Percentiles rank a stretch among this genome's conserved stretches.
phyloP scores from a whole-genome alignment of 2,113 vertebrate genomes.

The Trinectes maculatus region DNA sequence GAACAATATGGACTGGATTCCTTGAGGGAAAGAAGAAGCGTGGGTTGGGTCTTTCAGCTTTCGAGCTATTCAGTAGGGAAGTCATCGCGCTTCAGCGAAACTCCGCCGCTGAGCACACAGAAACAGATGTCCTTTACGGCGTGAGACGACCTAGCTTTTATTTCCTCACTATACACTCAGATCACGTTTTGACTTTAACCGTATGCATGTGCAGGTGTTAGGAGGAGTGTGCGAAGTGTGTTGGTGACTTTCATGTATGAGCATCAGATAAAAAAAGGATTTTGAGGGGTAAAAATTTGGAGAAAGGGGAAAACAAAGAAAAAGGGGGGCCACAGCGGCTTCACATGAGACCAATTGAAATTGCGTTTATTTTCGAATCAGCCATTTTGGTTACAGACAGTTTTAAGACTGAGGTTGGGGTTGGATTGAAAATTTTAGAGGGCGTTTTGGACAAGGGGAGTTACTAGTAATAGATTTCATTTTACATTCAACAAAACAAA shows the following conservation, averaged over 20 bases:
- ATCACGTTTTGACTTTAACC: neutral
- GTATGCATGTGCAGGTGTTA: neutral
- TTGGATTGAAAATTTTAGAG: conserved; percentile 28
- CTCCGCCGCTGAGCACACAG: conserved; percentile 38
- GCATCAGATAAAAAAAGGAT: conserved; percentile 69
- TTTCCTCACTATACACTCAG: conserved; percentile 10
- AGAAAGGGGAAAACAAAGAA: conserved; percentile 44
- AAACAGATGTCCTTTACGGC: conserved; percentile 31
- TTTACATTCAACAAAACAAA: conserved; percentile 66
- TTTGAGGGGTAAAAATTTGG: conserved; percentile 50
- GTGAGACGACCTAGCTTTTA: conserved; percentile 28
- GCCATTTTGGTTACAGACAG: conserved; percentile 67
- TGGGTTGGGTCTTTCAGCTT: conserved; percentile 55
- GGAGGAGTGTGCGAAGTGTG: conserved; percentile 30
- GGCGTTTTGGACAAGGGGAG: conserved; percentile 43
- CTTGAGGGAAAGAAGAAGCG: conserved; percentile 30
- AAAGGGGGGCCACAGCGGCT: conserved; percentile 64
- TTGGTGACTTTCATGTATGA: conserved; percentile 70
- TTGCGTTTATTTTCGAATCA: conserved; percentile 59
- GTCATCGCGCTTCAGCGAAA: conserved; percentile 35
- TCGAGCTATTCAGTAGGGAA: conserved; percentile 62
- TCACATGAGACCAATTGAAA: conserved; percentile 49
- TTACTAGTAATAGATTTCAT: conserved; percentile 58
- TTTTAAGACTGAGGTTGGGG: conserved; percentile 41
- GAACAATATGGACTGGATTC: conserved; percentile 38